Evolutionary conservation across 2,113 vertebrate genomes (phyloP).

Genomic region (Xiphias gladius): DNA sequence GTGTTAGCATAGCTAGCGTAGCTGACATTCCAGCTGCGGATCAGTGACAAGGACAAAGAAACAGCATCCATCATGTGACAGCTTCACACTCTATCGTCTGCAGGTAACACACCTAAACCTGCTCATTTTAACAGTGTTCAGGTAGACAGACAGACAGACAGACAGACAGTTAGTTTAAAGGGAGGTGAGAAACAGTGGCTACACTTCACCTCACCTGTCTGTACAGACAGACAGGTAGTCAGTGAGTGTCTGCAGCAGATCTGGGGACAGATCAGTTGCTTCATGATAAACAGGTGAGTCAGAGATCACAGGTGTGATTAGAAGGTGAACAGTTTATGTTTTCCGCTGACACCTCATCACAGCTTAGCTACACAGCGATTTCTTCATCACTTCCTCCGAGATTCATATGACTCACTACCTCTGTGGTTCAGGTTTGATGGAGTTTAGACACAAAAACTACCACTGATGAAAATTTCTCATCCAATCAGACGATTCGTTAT

Average conservation of each 20-base stretch:
- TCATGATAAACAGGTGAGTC: slow-evolving; percentile 17
- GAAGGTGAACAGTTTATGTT: slow-evolving; percentile 22
- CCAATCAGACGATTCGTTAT: not conserved
- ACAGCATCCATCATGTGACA: slow-evolving; percentile 72
- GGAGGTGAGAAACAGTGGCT: no score
- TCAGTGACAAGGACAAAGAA: slow-evolving; percentile 60
- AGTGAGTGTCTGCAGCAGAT: not conserved
- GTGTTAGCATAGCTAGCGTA: slow-evolving; percentile 30
- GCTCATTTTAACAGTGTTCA: not conserved
- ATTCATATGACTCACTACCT: not conserved
- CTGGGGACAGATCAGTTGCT: slow-evolving; percentile 3
- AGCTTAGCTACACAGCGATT: not conserved
- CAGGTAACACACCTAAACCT: slow-evolving; percentile 36
- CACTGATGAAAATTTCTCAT: not conserved
- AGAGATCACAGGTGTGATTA: slow-evolving; percentile 39
- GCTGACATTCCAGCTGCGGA: slow-evolving; percentile 66
- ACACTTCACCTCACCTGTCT: no score
- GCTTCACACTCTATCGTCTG: not conserved
- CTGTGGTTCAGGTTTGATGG: not conserved
- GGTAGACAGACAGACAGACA: not conserved
- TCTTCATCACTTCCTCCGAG: not conserved
- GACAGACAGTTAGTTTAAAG: no score
- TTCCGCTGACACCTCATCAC: not conserved
- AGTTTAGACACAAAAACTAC: no score
- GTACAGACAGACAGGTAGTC: not conserved